Percentiles rank a stretch among this genome's conserved stretches.
Evolutionary conservation across 2,113 vertebrate species (phyloP).

Genomic region (Hippocampus mohnikei): DNA sequence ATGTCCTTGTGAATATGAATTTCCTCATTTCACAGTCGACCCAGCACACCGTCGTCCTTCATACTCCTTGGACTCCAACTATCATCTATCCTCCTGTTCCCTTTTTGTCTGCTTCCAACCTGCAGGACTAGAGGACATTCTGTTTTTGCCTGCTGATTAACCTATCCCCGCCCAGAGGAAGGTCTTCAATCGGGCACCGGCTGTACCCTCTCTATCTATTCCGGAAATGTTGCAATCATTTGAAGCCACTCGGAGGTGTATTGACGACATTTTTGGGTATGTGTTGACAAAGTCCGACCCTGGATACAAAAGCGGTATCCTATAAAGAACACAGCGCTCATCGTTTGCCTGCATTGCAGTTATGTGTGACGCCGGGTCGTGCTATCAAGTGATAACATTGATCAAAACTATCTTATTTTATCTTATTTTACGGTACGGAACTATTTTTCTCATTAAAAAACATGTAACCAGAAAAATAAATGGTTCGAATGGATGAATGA

Average conservation of each 20-base stretch:
- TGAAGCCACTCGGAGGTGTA: conserved; percentile 46
- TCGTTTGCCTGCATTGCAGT: background rate
- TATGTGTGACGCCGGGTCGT: background rate
- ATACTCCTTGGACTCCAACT: conserved; percentile 37
- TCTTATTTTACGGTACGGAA: too few species aligned
- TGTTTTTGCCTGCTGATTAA: conserved; percentile 65
- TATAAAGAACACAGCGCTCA: background rate
- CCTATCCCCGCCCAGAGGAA: conserved; percentile 56
- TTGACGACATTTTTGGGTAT: conserved; percentile 49
- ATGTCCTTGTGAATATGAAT: conserved; percentile 54
- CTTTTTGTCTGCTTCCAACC: conserved; percentile 27
- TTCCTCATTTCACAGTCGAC: conserved; percentile 64
- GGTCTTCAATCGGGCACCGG: conserved; percentile 56
- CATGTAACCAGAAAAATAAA: too few species aligned
- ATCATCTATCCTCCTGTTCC: conserved; percentile 29
- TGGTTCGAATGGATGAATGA: too few species aligned
- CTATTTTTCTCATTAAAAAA: too few species aligned
- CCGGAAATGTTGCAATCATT: conserved; percentile 61
- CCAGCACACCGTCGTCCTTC: conserved; percentile 52
- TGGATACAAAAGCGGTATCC: background rate
- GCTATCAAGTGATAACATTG: too few species aligned
- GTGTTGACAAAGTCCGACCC: background rate
- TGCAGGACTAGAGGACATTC: conserved; percentile 55
- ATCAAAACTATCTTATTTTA: too few species aligned
- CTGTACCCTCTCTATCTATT: conserved; percentile 44